Evolutionary conservation across 2,113 vertebrate genomes (phyloP).

Genomic region (Poecilia latipinna): DNA sequence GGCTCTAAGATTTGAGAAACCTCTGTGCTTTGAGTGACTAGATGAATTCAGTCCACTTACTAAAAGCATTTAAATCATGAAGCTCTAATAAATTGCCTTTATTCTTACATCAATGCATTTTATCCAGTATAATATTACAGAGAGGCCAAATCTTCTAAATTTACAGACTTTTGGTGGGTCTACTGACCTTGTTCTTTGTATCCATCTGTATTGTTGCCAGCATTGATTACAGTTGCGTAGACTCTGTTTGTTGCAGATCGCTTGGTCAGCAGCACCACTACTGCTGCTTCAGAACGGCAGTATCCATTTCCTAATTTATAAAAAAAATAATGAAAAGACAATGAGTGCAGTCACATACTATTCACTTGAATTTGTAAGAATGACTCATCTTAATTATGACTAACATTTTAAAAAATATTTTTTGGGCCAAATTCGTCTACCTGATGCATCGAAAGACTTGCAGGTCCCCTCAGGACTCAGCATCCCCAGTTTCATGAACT

Average conservation of each 20-base stretch:
- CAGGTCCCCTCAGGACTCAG: constrained; percentile 90
- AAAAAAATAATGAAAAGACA: not conserved
- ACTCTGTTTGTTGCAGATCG: constrained; percentile 87
- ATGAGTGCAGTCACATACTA: not conserved
- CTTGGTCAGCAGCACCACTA: constrained; percentile 87
- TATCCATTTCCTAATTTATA: constrained; percentile 87
- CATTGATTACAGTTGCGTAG: constrained; percentile 91
- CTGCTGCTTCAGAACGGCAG: constrained; percentile 93
- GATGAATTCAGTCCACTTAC: no score
- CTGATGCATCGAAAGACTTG: constrained; percentile 89
- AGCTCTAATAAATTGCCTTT: no score
- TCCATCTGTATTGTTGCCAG: constrained; percentile 94
- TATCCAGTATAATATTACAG: not conserved
- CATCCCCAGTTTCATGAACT: constrained; percentile 97
- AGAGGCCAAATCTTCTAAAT: not conserved
- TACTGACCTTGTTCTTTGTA: constrained; percentile 92
- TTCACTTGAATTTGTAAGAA: not conserved
- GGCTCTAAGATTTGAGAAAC: no score
- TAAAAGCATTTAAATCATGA: no score
- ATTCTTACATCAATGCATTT: no score
- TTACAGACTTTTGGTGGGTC: not conserved
- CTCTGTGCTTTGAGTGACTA: no score
- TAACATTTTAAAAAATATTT: not conserved
- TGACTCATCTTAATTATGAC: not conserved
- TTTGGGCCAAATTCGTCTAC: constrained; percentile 43